Base-by-base conservation (phyloP, 2,797 vertebrate species). In the Thripadectes ignobilis region DNA sequence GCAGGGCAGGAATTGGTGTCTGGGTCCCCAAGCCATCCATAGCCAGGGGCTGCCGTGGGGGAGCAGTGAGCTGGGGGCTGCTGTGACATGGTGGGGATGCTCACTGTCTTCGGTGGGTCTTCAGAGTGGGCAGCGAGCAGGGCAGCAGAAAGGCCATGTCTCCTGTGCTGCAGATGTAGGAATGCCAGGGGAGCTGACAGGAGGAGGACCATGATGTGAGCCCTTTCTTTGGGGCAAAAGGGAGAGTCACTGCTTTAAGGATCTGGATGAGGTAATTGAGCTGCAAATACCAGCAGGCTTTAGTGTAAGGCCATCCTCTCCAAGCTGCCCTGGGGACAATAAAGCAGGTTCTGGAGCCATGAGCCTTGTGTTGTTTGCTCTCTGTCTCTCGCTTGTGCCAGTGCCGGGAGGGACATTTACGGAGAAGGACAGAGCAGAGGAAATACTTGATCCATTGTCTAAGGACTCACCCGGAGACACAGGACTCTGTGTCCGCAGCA, bases 141-240 rank as follows among this genome's bases (percentile, higher is more conserved):
- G 29, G 52, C 39, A 71, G 58, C 12, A 45, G 30, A 67, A 45
- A 85, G 66, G 32, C 36, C 26, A 1, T 21, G 52, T 41, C 13
- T 78, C 30, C 30, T 67, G 48, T 54, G 69, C 69, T 93, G 27
- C 43, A 34, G 48, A 1, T 49, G 24, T 7, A 30, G 48, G 48
- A 78, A 72, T 36, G 67, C 41, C 22, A 23, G 59, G 14, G 34
- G 6, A 59, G 49, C 57, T 52, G 41, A 30, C 39, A 71, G 48
- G 63, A 45, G 41, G 16, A 58, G 29, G 15, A 54, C 3, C 11
- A 24, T 38, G 34, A 6, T 0, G 0, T 1, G 5, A 26, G 7
- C 3, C 0, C 41, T 71, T 85, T 57, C 7, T 76, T 79, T 52
- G 24, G 32, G 67, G 52, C 26, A 34, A 41, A 67, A 36, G 39